A percentile compares a stretch with the other conserved stretches of the same genome.
Evolutionary conservation across 2,888 invertebrate genomes (phyloP).

Genomic region (Erynnis tages): DNA sequence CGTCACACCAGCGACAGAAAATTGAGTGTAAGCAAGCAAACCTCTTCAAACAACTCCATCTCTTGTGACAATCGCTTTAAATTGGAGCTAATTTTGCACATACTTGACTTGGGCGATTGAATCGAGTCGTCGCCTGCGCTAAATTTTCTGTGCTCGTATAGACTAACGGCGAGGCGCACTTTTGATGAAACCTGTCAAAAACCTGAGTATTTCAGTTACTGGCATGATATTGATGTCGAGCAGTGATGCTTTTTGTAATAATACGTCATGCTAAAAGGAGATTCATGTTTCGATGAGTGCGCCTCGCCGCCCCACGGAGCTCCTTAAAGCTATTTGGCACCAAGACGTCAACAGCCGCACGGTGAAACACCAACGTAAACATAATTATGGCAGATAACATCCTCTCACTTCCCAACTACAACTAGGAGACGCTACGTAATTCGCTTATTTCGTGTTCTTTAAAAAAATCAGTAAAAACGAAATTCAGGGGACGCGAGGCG

Average conservation of each 20-base stretch:
- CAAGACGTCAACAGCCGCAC: conserved; percentile 30
- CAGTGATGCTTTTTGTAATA: no score
- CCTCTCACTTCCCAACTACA: background rate
- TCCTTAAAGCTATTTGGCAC: conserved; percentile 44
- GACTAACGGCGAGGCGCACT: background rate
- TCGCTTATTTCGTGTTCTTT: conserved; percentile 15
- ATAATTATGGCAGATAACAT: conserved; percentile 13
- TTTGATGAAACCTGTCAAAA: background rate
- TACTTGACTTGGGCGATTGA: no score
- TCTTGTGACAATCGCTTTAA: no score
- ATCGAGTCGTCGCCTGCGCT: background rate
- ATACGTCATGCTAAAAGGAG: background rate
- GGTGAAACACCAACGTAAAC: conserved; percentile 17
- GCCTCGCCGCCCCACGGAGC: background rate
- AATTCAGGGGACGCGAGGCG: background rate
- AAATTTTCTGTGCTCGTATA: background rate
- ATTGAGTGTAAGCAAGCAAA: background rate
- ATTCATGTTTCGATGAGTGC: background rate
- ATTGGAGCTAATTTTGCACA: no score
- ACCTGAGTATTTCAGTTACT: no score
- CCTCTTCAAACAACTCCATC: background rate
- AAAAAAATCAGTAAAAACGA: background rate
- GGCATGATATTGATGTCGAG: no score
- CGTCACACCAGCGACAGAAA: background rate
- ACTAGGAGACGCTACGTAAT: conserved; percentile 14